Conservation (phyloP, 2,797 vertebrate genomes). For the Esox lucius region DNA sequence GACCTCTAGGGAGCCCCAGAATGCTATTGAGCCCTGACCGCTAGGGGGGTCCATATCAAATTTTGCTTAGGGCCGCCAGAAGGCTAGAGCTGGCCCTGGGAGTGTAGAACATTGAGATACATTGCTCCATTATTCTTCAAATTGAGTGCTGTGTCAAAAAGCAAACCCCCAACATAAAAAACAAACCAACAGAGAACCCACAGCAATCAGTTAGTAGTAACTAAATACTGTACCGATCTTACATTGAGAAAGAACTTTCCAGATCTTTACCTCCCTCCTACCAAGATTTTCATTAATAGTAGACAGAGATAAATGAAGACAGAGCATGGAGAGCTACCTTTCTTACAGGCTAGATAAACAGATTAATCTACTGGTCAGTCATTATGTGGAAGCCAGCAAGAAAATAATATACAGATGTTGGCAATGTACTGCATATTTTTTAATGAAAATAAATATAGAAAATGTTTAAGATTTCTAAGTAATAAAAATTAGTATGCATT, state of each 20-base stretch:
- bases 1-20: too few relatives aligned
- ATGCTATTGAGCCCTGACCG: too few relatives aligned
- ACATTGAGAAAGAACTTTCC: background rate
- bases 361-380: conserved; percentile 27
- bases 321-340: conserved; percentile 43
- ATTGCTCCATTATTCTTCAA: conserved; percentile 13
- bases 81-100: background rate
- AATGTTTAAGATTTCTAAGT: too few relatives aligned
- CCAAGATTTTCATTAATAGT: conserved; percentile 35
- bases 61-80: too few relatives aligned
- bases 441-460: too few relatives aligned
- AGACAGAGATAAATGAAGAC: conserved; percentile 53
- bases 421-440: too few relatives aligned
- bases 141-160: conserved; percentile 30
- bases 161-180: conserved; percentile 18
- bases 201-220: background rate
- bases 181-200: background rate
- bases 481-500: too few relatives aligned
- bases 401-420: too few relatives aligned
- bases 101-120: conserved; percentile 33
- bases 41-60: too few relatives aligned
- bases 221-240: background rate
- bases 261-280: background rate
- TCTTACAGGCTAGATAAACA: conserved; percentile 36
- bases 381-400: background rate